Evolutionary conservation across 2,113 vertebrate species (phyloP).

Genomic region (Oreochromis aureus): DNA sequence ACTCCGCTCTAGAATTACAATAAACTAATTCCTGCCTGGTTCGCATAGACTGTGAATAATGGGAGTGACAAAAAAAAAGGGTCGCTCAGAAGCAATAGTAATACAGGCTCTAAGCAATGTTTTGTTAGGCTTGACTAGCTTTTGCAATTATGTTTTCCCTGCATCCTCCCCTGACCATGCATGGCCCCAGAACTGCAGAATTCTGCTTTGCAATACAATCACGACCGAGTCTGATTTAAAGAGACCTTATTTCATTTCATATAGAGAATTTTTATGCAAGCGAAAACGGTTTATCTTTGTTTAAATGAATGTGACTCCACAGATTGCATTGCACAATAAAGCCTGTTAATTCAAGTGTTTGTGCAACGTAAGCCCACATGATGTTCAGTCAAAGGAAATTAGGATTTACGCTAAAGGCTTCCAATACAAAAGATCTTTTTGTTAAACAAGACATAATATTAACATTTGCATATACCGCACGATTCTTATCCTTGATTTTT

Average conservation of each 20-base stretch:
- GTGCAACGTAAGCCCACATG: neutral
- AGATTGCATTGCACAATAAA: neutral
- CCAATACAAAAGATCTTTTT: neutral
- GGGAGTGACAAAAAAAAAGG: constrained; percentile 69
- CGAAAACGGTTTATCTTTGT: neutral
- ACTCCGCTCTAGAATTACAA: constrained; percentile 54
- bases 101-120: constrained; percentile 67
- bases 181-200: constrained; percentile 44
- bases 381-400: neutral
- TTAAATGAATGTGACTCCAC: neutral
- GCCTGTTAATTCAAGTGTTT: neutral
- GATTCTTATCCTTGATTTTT: neutral
- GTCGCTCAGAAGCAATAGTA: constrained; percentile 63
- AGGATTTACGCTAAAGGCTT: neutral
- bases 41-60: constrained; percentile 70
- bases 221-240: constrained; percentile 18
- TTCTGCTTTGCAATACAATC: constrained; percentile 39
- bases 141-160: constrained; percentile 74
- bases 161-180: constrained; percentile 50
- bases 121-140: constrained; percentile 75
- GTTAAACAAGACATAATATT: neutral
- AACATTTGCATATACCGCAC: neutral
- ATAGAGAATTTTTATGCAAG: constrained; percentile 2
- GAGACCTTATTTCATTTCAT: constrained; percentile 23
- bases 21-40: constrained; percentile 66